Base-by-base conservation (phyloP, 1,140 invertebrate species). In the Dysdera silvatica region DNA sequence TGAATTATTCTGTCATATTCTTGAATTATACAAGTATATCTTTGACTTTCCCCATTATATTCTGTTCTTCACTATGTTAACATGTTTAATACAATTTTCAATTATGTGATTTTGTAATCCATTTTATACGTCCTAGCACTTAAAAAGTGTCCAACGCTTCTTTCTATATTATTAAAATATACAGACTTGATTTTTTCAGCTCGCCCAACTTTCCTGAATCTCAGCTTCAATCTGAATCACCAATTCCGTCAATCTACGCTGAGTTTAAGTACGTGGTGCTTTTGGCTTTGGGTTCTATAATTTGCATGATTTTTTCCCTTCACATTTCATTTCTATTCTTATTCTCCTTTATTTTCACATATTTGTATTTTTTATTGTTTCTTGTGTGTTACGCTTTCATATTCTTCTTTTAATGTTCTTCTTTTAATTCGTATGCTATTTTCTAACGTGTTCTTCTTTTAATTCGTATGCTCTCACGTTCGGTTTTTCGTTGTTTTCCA, bases 161-260 rank as follows among this genome's bases (percentile, higher is more conserved):
- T n/a, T n/a, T n/a, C n/a, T n/a, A n/a, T n/a, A n/a, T n/a, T n/a
- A n/a, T n/a, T n/a, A n/a, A n/a, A n/a, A n/a, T n/a, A n/a, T n/a
- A n/a, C n/a, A n/a, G n/a, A n/a, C n/a, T n/a, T n/a, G n/a, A n/a
- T 73, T 81, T 81, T 91, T 92, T 81, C 90, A 95, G 91, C 90
- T 79, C 88, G 91, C 75, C 91, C 91, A 77, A 94, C 89, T 77
- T 95, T 93, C 84, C 85, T 95, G 81, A 94, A 93, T 85, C 85
- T 93, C 77, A 91, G 87, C 82, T 82, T 91, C 81, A 92, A 91
- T 83, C 83, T 91, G 79, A 91, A 91, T 82, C 82, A 90, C 80
- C 84, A 88, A 80, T 86, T 87, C 76, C 66, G 66, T 45, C 87
- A 89, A 81, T 87, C 87, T 80, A 82, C 85, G 71, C 83, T 84